These are phyloP conservation scores for Tragopan temminckii DNA, from an alignment of 2,797 vertebrate species.

Conservation along the genomic window DNA sequence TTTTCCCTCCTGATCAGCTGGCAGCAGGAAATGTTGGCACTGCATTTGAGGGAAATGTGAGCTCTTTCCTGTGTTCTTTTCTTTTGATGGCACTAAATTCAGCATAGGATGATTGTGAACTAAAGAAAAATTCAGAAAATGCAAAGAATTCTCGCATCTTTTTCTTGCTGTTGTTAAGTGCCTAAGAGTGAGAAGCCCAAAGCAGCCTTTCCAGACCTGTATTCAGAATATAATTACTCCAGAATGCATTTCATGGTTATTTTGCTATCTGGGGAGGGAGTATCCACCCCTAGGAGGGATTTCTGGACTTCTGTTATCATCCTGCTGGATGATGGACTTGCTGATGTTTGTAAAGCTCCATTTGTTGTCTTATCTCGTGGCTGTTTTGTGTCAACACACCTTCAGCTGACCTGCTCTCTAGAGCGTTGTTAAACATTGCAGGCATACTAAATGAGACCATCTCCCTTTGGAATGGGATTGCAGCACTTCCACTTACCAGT, in stretches of 20 bases:
- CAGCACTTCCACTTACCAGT: not conserved
- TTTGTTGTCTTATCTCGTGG: not conserved
- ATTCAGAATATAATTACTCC: not conserved
- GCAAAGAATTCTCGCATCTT: not conserved
- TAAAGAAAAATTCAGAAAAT: not conserved
- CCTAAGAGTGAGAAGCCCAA: not conserved
- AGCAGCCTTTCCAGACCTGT: not conserved
- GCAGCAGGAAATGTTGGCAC: not conserved
- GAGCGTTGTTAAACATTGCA: slow-evolving; percentile 25
- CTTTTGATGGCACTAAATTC: not conserved
- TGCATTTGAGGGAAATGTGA: not conserved
- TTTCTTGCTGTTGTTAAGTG: not conserved
- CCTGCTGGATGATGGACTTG: not conserved
- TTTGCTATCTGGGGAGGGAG: not conserved
- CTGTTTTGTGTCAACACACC: slow-evolving; percentile 19
- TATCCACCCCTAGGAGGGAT: not conserved
- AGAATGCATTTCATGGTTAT: not conserved
- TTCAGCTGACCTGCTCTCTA: slow-evolving; percentile 26
- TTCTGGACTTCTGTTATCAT: not conserved
- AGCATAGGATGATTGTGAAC: not conserved
- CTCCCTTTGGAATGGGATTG: not conserved
- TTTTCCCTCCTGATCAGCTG: not conserved
- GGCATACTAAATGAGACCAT: not conserved
- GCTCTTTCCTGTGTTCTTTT: not conserved
- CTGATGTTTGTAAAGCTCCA: not conserved